Base-by-base conservation (phyloP, 2,888 invertebrate genomes). In the Dryobotodes eremita region DNA sequence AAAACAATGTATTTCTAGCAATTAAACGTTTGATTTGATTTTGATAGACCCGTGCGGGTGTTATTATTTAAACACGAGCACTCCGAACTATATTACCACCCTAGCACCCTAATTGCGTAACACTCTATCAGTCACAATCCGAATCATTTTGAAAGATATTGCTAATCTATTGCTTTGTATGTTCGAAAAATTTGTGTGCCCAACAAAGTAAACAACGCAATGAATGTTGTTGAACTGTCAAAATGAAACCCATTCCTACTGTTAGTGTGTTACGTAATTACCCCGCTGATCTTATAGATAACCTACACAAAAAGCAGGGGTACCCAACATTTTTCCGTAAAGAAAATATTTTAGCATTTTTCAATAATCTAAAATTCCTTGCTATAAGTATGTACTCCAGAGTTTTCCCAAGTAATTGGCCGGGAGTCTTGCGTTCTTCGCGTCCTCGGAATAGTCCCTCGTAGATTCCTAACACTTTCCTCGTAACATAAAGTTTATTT, bases 401-500 rank as follows among this genome's bases (percentile, higher is more conserved):
- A 57, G 48, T 50, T 66, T 62, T 10, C 13, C 42, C 50, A 23
- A 57, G 48, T 79, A 77, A 77, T 59, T 79, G 77, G 79, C 68
- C 59, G 10, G 1, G 48, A 66, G 66, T 26, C 11, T 23, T 6
- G n/a, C 68, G 23, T 50, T 68, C 68, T 4, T 57, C 20, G 20
- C 66, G 26, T 66, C 48, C 59, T 68, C 50, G 26, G 70, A 82
- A 79, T 71, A 68, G 55, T 83, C 77, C 23, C 72, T 61, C 13
- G 53, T 66, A 77, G 79, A 69, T 57, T 71, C 66, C 42, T 48
- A 66, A 86, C 75, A 79, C 64, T 86, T 79, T 61, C 42, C 62
- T 78, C 17, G 17, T 59, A 62, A 75, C 69, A 75, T 77, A 86
- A 86, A 81, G 61, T 84, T 84, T 81, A 86, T 86, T 86, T 86